phyloP scores from a whole-genome alignment of 2,888 invertebrate species.

The Atethmia centrago region DNA sequence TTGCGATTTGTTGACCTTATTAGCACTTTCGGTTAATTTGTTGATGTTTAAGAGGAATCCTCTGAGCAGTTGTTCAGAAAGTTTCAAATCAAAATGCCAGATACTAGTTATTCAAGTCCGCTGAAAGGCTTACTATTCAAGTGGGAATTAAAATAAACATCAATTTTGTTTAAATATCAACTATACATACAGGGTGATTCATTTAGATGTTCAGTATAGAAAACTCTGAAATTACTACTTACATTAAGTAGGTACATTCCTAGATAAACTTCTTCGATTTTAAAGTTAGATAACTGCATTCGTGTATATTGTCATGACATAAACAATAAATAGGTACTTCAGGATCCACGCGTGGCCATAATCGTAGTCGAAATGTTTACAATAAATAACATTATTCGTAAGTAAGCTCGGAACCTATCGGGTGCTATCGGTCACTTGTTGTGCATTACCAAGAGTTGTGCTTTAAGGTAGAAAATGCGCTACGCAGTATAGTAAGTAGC shows the following conservation, averaged over 20 bases:
- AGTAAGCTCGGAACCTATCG: background rate
- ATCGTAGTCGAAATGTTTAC: no score
- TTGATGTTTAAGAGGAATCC: slow-evolving; percentile 19
- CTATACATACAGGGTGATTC: background rate
- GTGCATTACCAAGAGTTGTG: background rate
- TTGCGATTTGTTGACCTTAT: slow-evolving; percentile 53
- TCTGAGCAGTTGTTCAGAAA: background rate
- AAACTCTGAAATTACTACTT: background rate
- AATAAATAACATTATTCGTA: background rate
- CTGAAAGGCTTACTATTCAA: background rate
- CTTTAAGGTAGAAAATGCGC: slow-evolving; percentile 20
- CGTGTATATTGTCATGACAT: background rate
- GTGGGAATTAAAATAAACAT: background rate
- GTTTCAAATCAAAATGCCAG: background rate
- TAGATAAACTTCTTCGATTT: background rate
- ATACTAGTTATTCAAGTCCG: background rate
- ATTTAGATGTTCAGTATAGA: background rate
- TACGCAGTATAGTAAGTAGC: slow-evolving; percentile 1
- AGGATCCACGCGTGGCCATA: background rate
- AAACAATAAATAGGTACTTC: background rate
- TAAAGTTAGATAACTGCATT: background rate
- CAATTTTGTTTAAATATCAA: background rate
- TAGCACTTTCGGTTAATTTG: slow-evolving; percentile 44
- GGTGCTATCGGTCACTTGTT: slow-evolving; percentile 28
- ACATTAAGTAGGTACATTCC: background rate